Conservation (phyloP, 1,140 invertebrate genomes). For the Lordiphosa mommai region DNA sequence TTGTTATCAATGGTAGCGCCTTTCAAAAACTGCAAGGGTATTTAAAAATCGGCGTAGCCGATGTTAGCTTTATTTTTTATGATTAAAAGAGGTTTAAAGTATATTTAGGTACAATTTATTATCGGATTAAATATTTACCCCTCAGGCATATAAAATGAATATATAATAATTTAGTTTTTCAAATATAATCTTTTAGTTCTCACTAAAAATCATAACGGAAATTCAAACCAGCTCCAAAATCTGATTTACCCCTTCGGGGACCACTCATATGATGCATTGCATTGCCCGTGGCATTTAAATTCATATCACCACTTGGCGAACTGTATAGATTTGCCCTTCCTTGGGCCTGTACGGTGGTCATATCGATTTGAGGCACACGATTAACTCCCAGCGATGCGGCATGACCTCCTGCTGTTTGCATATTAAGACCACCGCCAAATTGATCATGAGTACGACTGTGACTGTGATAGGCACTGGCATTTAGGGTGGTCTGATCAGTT, state of each 20-base stretch:
- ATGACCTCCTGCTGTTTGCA: conserved; percentile 41
- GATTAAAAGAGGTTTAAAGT: too few relatives aligned
- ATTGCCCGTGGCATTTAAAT: conserved; percentile 50
- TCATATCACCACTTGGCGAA: conserved; percentile 46
- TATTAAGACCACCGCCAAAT: conserved; percentile 38
- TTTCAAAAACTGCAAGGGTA: too few relatives aligned
- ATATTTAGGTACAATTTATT: too few relatives aligned
- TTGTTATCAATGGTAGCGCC: too few relatives aligned
- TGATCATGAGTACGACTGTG: conserved; percentile 38
- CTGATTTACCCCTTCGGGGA: conserved; percentile 38
- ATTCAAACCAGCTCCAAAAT: conserved; percentile 40
- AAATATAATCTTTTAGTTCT: too few relatives aligned
- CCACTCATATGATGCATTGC: conserved; percentile 50
- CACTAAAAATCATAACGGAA: conserved; percentile 53
- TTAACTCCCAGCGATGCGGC: conserved; percentile 33
- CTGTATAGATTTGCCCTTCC: conserved; percentile 48
- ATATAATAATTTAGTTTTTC: too few relatives aligned
- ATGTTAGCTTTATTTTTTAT: too few relatives aligned
- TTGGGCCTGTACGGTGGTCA: conserved; percentile 39
- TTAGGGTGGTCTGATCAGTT: conserved; percentile 10
- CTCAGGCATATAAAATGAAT: too few relatives aligned
- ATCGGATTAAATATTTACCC: too few relatives aligned
- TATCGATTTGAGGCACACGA: conserved; percentile 47
- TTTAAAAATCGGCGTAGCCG: too few relatives aligned
- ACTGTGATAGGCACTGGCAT: conserved; percentile 42